These are phyloP conservation scores for Drosophila seclusa DNA, from an alignment of 2,888 invertebrate genomes.

Conservation along the genomic window DNA sequence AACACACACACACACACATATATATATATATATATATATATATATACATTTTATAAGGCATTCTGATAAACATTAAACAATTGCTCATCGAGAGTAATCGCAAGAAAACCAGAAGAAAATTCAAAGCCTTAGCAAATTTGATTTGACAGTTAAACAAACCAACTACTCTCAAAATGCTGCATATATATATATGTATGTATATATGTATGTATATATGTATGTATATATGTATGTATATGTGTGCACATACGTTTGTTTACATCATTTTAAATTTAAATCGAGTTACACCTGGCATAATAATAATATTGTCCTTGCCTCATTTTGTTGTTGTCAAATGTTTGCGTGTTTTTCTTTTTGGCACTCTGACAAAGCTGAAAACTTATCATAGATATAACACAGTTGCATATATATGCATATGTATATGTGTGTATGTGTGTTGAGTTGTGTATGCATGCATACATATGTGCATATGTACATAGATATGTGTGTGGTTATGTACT, in stretches of 20 bases:
- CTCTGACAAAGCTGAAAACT: conserved; percentile 28
- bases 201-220: conserved; percentile 4
- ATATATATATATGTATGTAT: conserved; percentile 5
- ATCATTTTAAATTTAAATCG: conserved; percentile 7
- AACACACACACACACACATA: background rate
- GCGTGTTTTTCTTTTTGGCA: conserved; percentile 56
- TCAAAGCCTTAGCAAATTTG: conserved; percentile 34
- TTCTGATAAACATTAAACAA: conserved; percentile 20
- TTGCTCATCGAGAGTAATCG: conserved; percentile 3
- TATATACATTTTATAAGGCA: conserved; percentile 10
- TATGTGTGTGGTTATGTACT: conserved; percentile 22
- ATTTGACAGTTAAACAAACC: conserved; percentile 21
- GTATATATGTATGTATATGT: conserved; percentile 4
- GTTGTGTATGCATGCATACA: conserved; percentile 8
- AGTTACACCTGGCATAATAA: conserved; percentile 14
- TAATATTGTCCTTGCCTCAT: conserved; percentile 20
- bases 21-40: background rate
- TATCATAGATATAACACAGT: conserved; percentile 13
- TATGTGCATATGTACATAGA: conserved; percentile 27
- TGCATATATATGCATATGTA: conserved; percentile 19
- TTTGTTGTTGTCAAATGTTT: conserved; percentile 60
- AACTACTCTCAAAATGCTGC: conserved; percentile 24
- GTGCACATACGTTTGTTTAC: background rate
- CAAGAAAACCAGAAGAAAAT: background rate
- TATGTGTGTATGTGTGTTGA: background rate